phyloP scores from a whole-genome alignment of 1,140 invertebrate species.

The Diorhabda sublineata region DNA sequence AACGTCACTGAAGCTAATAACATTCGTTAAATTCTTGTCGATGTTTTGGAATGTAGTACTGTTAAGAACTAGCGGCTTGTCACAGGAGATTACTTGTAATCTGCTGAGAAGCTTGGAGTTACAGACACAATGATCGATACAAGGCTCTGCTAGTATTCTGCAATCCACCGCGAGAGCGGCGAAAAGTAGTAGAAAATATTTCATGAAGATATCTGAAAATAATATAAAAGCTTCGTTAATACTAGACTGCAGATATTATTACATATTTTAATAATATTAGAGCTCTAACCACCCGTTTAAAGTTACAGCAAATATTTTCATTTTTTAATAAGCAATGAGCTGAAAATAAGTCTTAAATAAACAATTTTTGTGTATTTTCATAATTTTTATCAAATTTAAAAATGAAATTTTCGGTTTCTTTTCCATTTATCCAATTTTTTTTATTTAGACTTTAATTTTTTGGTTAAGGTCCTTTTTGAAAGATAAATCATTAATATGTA shows the following conservation, averaged over 20 bases:
- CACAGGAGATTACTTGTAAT: constrained; percentile 22
- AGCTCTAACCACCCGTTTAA: no score
- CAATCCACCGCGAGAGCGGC: background rate
- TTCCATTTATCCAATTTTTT: no score
- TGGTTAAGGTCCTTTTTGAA: no score
- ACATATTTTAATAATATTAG: no score
- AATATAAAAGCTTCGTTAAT: constrained; percentile 5
- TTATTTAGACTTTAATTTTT: no score
- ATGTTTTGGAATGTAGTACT: constrained; percentile 20
- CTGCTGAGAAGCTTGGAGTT: constrained; percentile 17
- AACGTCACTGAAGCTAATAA: constrained; percentile 28
- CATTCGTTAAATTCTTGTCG: constrained; percentile 18
- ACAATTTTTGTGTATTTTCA: no score
- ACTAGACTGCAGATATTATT: background rate
- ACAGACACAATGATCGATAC: constrained; percentile 24
- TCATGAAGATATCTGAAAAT: constrained; percentile 32
- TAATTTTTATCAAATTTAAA: no score
- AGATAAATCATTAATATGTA: no score
- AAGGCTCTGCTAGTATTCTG: constrained; percentile 12
- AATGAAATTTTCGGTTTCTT: no score
- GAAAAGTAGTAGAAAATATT: constrained; percentile 17
- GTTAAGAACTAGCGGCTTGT: constrained; percentile 24
- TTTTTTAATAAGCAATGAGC: no score
- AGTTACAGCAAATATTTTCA: no score
- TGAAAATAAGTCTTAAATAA: no score